Conservation (phyloP, 2,888 invertebrate genomes). For the Cephus spinipes region DNA sequence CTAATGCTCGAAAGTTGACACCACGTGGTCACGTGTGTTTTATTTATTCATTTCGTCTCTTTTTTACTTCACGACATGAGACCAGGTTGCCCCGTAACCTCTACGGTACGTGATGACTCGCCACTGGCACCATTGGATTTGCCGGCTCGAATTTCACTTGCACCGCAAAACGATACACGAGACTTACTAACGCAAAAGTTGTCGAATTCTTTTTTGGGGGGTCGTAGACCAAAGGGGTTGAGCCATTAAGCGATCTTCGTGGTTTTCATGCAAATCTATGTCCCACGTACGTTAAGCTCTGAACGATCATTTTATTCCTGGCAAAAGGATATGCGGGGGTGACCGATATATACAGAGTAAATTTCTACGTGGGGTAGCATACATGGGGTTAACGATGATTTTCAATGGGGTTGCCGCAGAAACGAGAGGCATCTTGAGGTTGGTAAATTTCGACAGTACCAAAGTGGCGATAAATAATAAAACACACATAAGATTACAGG, state of each 20-base stretch:
- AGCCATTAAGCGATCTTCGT: slow-evolving; percentile 20
- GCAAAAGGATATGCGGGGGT: not conserved
- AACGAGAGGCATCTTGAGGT: not conserved
- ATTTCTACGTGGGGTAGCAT: not conserved
- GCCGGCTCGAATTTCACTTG: slow-evolving; percentile 61
- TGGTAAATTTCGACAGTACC: not conserved
- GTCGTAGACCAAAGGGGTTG: slow-evolving; percentile 1
- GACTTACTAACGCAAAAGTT: slow-evolving; percentile 14
- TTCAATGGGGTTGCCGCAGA: not conserved
- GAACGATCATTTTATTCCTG: not conserved
- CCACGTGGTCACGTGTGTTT: slow-evolving; percentile 29
- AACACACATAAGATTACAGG: slow-evolving; percentile 20
- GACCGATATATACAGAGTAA: not conserved
- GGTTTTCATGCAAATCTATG: not conserved
- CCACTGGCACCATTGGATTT: slow-evolving; percentile 58
- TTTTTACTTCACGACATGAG: slow-evolving; percentile 21
- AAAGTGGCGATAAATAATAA: slow-evolving; percentile 24
- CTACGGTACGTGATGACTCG: slow-evolving; percentile 58
- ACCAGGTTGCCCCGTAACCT: slow-evolving; percentile 17
- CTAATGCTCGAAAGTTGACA: slow-evolving; percentile 48
- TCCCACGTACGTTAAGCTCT: not conserved
- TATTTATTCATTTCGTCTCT: slow-evolving; percentile 28
- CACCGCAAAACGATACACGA: slow-evolving; percentile 35
- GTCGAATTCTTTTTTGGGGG: slow-evolving; percentile 3
- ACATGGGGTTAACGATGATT: not conserved